Base-by-base conservation (phyloP, 2,113 vertebrate genomes). In the Toxotes chatareus region DNA sequence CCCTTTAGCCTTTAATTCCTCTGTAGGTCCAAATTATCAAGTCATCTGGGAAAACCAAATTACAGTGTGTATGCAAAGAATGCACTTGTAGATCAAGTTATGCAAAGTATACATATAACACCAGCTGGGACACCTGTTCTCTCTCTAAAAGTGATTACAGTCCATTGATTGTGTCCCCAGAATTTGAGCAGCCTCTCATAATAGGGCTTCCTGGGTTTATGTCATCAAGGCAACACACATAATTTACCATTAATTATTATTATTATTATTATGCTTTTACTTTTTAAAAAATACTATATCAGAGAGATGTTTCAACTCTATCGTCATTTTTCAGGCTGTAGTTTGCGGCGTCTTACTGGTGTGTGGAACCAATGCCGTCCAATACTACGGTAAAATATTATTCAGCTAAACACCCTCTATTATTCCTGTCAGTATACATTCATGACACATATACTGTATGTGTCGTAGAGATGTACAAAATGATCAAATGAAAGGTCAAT, bases 31-130 rank as follows among this genome's bases (percentile, higher is more conserved):
- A 91, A 90, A 92, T 88, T 70, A 91, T 91, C 82, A 77, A 88
- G 77, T 91, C 91, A 90, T 91, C 83, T 86, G 84, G 87, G 85
- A 91, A 91, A 89, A 84, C 85, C 76, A 80, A 76, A 92, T 91
- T 89, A 90, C 76, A 83, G 69, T 66, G 74, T 77, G 68, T 84
- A 85, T 55, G 51, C 68, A 85, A 75, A 82, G 62, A 85, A 84
- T 71, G 12, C 78, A 68, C 47, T 32, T 62, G 21, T 34, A 81
- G 84, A 81, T 83, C 47, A 73, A 68, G 80, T 86, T 88, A 85
- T 71, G 56, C 62, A 86, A 88, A 88, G 80, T 51, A 76, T 60
- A 85, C 49, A 86, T 36, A 8, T 9, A 60, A 72, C 60, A 82
- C 68, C 86, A 76, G 78, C 85, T 81, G 68, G 66, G 76, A 91